A percentile compares a stretch with the other conserved stretches of the same genome.
Conservation (phyloP, 2,888 invertebrate species). For the Drosophila kambysellisi region DNA sequence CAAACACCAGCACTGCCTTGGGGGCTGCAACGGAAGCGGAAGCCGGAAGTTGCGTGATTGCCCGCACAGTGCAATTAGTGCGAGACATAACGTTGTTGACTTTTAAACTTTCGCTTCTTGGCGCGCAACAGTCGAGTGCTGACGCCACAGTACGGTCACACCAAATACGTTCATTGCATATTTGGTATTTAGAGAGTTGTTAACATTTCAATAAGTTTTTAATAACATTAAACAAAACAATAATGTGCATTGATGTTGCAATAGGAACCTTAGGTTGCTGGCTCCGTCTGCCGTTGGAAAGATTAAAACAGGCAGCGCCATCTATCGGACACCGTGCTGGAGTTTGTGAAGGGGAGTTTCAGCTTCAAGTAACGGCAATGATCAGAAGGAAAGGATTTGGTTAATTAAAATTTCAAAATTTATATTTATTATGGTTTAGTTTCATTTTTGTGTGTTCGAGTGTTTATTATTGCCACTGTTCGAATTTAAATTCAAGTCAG, state of each 20-base stretch:
- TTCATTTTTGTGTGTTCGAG: neutral
- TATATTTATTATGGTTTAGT: neutral
- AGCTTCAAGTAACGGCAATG: neutral
- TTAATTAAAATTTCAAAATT: neutral
- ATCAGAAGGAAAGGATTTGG: neutral
- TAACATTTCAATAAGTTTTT: neutral
- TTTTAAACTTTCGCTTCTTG: conserved; percentile 22
- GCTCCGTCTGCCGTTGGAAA: neutral
- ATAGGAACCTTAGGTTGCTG: neutral
- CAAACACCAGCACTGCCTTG: conserved; percentile 31
- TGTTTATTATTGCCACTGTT: neutral
- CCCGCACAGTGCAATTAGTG: conserved; percentile 38
- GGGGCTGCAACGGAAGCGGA: conserved; percentile 50
- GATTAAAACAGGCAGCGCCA: neutral
- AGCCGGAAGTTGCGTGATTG: conserved; percentile 66
- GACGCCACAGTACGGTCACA: conserved; percentile 1
- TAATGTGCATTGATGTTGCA: neutral
- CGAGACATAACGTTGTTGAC: neutral
- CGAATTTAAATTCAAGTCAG: neutral
- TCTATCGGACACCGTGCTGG: neutral
- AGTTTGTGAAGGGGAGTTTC: neutral
- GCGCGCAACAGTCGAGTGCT: conserved; percentile 7
- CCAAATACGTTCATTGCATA: neutral
- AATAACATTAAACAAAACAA: neutral
- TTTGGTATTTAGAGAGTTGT: neutral